A percentile compares a stretch with the other conserved stretches of the same genome.
phyloP scores from a whole-genome alignment of 92 coral and sea anemone genomes.

The Phenganax marumi region DNA sequence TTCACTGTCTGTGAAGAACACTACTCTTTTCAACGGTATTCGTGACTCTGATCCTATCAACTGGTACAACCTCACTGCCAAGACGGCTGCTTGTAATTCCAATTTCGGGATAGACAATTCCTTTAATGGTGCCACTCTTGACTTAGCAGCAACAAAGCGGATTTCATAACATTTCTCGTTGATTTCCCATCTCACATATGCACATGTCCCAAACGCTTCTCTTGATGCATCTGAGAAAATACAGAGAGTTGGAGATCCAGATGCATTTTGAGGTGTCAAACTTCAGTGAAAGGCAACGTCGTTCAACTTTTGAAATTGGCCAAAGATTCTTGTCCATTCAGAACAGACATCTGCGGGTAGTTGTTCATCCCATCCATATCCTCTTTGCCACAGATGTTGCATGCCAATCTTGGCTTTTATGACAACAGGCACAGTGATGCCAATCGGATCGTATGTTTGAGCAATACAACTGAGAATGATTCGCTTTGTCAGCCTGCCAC shows the following conservation, averaged over 20 bases:
- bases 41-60: conserved; percentile 30
- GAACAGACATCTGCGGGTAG: too few species aligned
- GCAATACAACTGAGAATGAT: too few species aligned
- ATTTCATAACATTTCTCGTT: conserved; percentile 28
- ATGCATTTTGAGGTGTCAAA: too few species aligned
- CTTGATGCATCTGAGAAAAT: conserved; percentile 23
- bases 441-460: too few species aligned
- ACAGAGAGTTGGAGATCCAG: too few species aligned
- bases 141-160: conserved; percentile 54
- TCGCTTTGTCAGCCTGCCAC: background rate
- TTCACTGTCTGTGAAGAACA: conserved; percentile 52
- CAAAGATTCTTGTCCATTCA: too few species aligned
- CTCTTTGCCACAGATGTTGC: too few species aligned
- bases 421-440: too few species aligned
- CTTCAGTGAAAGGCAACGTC: too few species aligned
- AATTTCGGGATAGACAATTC: conserved; percentile 49
- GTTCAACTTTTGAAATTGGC: too few species aligned
- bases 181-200: conserved; percentile 10
- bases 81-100: conserved; percentile 51
- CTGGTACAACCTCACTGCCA: conserved; percentile 28
- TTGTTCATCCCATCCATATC: too few species aligned
- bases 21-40: conserved; percentile 29
- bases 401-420: too few species aligned
- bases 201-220: conserved; percentile 11
- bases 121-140: conserved; percentile 47